Evolutionary conservation across 2,797 vertebrate genomes (phyloP).

Genomic region (Alauda arvensis): DNA sequence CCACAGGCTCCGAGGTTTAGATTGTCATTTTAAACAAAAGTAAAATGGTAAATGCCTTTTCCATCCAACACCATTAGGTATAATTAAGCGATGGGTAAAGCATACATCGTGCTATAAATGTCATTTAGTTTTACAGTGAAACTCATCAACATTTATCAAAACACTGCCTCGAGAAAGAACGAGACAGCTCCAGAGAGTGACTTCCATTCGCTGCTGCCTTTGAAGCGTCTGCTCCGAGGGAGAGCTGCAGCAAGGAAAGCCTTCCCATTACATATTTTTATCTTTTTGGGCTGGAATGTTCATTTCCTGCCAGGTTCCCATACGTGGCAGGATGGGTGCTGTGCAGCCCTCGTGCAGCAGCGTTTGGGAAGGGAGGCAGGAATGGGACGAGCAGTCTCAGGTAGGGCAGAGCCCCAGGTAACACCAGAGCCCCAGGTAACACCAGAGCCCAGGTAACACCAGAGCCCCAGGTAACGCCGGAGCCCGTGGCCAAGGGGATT

Average conservation of each 20-base stretch:
- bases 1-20: constrained; percentile 61
- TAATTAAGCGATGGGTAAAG: constrained; percentile 74
- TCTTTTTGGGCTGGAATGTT: constrained; percentile 1
- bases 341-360: rapidly evolving
- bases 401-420: rapidly evolving
- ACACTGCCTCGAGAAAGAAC: constrained; percentile 66
- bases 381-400: rapidly evolving
- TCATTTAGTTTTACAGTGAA: constrained; percentile 77
- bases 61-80: constrained; percentile 67
- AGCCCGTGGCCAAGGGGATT: not conserved
- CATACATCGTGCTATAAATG: constrained; percentile 67
- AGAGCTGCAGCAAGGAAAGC: not conserved
- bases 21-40: constrained; percentile 70
- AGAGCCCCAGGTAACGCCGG: rapidly evolving
- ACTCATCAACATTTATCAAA: constrained; percentile 79
- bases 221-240: constrained; percentile 49
- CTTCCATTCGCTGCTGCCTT: constrained; percentile 41
- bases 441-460: rapidly evolving
- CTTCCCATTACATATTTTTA: not conserved
- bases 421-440: not conserved
- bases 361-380: not conserved
- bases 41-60: constrained; percentile 67
- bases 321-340: rapidly evolving
- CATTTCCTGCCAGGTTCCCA: not conserved
- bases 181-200: constrained; percentile 48